These are phyloP conservation scores for Arnoldichthys spilopterus DNA, from an alignment of 2,797 vertebrate species.

Conservation along the genomic window DNA sequence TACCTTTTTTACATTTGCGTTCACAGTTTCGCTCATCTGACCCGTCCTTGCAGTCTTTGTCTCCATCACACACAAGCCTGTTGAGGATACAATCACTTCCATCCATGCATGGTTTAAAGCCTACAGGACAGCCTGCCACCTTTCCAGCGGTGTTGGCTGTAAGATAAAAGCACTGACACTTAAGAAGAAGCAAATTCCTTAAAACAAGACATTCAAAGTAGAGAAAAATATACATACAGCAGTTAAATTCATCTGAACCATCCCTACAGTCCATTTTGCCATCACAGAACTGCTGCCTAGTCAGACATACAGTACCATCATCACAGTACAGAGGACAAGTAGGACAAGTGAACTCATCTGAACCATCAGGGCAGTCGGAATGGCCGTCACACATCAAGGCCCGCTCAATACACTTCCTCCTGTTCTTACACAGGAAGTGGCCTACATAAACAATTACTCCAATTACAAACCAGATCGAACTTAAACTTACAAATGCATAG, in stretches of 20 bases:
- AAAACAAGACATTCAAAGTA: conserved; percentile 54
- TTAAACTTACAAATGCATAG: too few species aligned
- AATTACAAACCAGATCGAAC: too few species aligned
- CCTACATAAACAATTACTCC: conserved; percentile 46
- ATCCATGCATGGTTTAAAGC: conserved; percentile 67
- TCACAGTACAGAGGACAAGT: conserved; percentile 61
- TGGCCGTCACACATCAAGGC: conserved; percentile 72
- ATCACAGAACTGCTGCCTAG: conserved; percentile 54
- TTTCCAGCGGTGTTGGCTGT: conserved; percentile 4
- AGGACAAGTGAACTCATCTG: conserved; percentile 69
- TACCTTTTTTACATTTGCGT: conserved; percentile 72
- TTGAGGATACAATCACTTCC: conserved; percentile 67
- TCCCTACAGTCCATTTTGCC: conserved; percentile 76
- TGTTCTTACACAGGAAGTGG: conserved; percentile 72
- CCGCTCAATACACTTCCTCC: conserved; percentile 66
- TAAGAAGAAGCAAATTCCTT: too few species aligned
- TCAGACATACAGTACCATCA: conserved; percentile 61
- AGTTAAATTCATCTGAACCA: conserved; percentile 70
- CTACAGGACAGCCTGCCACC: conserved; percentile 55
- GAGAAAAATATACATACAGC: conserved; percentile 68
- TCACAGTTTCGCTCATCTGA: conserved; percentile 75
- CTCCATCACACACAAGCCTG: conserved; percentile 76
- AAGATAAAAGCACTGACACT: not conserved
- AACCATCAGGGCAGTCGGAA: conserved; percentile 72
- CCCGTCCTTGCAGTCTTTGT: conserved; percentile 75